Conservation (phyloP, 2,888 invertebrate genomes). For the Aporophyla lueneburgensis region DNA sequence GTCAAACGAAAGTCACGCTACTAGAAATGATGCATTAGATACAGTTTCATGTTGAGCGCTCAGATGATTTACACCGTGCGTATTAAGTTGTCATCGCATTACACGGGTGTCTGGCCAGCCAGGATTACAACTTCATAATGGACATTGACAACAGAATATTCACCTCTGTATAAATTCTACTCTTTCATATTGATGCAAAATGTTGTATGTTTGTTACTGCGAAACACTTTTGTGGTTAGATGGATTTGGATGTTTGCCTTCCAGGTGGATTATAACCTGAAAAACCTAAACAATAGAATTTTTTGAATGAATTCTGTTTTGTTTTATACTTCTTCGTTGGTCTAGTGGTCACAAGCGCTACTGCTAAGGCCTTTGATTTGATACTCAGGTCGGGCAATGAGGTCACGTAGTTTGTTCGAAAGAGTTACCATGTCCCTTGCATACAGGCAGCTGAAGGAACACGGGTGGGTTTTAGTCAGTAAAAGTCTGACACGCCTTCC, state of each 20-base stretch:
- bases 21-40: slow-evolving; percentile 58
- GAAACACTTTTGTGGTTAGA: neutral
- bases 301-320: too few species aligned
- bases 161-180: slow-evolving; percentile 10
- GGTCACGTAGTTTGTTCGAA: too few species aligned
- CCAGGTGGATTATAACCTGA: neutral
- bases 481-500: too few species aligned
- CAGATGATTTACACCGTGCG: slow-evolving; percentile 58
- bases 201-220: neutral
- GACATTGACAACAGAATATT: slow-evolving; percentile 47
- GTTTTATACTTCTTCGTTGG: too few species aligned
- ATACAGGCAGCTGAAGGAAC: too few species aligned
- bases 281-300: neutral
- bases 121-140: slow-evolving; percentile 64
- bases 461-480: too few species aligned
- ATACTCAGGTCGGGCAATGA: too few species aligned
- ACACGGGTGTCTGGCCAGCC: slow-evolving; percentile 72
- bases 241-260: neutral
- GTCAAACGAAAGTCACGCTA: slow-evolving; percentile 53
- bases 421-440: too few species aligned
- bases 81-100: slow-evolving; percentile 71
- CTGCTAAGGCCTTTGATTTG: too few species aligned
- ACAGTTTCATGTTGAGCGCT: slow-evolving; percentile 55
- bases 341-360: too few species aligned
- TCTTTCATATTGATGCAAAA: neutral